Base-by-base conservation (phyloP, 1,140 invertebrate species). In the Zaprionus nigranus region DNA sequence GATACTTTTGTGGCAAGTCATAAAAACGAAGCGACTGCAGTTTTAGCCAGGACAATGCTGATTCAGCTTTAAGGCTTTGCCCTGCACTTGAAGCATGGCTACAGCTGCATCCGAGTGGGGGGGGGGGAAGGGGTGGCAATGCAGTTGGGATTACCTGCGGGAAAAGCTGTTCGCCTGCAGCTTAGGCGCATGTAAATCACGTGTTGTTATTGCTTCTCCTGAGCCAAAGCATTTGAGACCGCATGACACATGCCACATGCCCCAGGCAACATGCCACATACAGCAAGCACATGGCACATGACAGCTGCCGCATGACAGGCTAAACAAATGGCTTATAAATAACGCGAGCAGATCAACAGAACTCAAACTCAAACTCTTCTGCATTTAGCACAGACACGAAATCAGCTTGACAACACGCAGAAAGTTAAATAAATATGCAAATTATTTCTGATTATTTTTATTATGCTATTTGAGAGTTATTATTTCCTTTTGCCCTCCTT, bases 101-200 rank as follows among this genome's bases (percentile, higher is more conserved):
- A 0, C 26, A 34, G 30, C 15, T 22, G 28, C 7, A 34, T 34
- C 2, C 30, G 30, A n/a, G 5, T 1, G 4, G 5, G 4, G n/a
- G 15, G 5, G n/a, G n/a, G n/a, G n/a, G n/a, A n/a, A n/a, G n/a
- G n/a, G 49, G 57, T 17, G 20, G 40, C 6, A 7, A 9, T 54
- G 51, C 64, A 43, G 28, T 61, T 36, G 7, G 68, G 60, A 59
- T 70, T 75, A 71, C 28, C 15, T 51, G 34, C 5, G 5, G 54
- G 60, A 34, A 49, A 17, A 56, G 17, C 24, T 56, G 56, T 17
- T 46, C 46, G 58, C 40, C 43, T 49, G 51, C 69, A 51, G 64
- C 72, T 74, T 78, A 59, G 61, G 70, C 78, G 73, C 67, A 81
- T 83, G 84, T 81, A 88, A 88, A 81, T 88, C 83, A 87, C 83